Conservation (phyloP, 1,140 invertebrate species). For the Heliconius himera region DNA sequence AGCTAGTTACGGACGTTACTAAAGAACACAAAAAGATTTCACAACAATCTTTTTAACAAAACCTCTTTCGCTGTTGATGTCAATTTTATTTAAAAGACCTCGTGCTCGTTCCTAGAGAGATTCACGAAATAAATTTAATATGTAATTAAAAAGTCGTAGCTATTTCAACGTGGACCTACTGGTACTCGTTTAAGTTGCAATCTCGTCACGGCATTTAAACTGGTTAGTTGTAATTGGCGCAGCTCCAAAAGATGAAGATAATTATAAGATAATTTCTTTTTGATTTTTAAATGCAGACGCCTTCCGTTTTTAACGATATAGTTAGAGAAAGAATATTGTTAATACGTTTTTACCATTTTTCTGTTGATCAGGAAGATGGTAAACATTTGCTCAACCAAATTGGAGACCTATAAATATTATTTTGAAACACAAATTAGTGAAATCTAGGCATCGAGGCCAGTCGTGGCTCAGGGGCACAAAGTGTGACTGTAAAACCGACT, state of each 20-base stretch:
- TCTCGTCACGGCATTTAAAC: slow-evolving; percentile 38
- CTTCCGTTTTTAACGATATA: background rate
- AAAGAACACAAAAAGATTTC: slow-evolving; percentile 14
- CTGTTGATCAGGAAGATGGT: no score
- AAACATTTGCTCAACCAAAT: background rate
- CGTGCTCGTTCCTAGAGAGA: background rate
- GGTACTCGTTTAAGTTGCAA: slow-evolving; percentile 36
- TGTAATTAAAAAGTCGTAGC: slow-evolving; percentile 36
- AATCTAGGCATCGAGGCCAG: background rate
- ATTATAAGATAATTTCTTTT: slow-evolving; percentile 20
- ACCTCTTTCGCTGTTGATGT: slow-evolving; percentile 15
- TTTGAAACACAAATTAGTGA: no score
- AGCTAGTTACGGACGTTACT: slow-evolving; percentile 17
- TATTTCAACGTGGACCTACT: slow-evolving; percentile 26
- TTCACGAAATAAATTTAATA: slow-evolving; percentile 20
- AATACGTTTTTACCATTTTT: no score
- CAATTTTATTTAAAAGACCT: slow-evolving; percentile 16
- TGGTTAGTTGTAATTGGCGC: slow-evolving; percentile 38
- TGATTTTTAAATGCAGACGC: slow-evolving; percentile 23
- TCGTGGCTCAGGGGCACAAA: no score
- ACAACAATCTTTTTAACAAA: slow-evolving; percentile 16
- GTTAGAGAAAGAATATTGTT: no score
- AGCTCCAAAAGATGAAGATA: slow-evolving; percentile 24
- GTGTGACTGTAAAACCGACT: no score
- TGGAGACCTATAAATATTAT: background rate